Percentiles rank a stretch among this genome's conserved stretches.
phyloP scores from a whole-genome alignment of 2,888 invertebrate genomes.

The Pterobdella sp. region DNA sequence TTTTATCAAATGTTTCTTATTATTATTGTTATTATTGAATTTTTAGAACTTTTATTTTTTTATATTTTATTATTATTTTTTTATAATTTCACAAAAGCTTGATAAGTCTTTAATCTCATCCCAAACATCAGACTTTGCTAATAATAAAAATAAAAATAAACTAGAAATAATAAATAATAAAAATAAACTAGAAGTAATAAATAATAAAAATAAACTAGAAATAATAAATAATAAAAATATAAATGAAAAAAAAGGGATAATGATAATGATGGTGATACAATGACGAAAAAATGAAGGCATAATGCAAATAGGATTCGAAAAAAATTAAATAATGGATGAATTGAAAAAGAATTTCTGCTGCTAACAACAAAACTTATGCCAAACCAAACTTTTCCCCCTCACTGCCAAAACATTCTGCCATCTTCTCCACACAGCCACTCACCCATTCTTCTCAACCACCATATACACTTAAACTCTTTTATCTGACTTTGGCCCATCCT shows the following conservation, averaged over 20 bases:
- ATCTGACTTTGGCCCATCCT: too few relatives aligned
- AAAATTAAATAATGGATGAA: conserved; percentile 5
- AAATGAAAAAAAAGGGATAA: background rate
- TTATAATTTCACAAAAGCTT: too few relatives aligned
- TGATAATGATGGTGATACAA: too few relatives aligned
- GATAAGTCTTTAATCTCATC: too few relatives aligned
- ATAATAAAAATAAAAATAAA: conserved; percentile 11
- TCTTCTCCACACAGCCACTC: background rate
- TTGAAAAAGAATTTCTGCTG: background rate
- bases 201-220: background rate
- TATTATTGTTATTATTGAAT: background rate
- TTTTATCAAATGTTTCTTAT: background rate
- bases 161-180: background rate
- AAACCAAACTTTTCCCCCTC: background rate
- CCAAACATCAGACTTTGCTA: too few relatives aligned
- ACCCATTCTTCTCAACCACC: background rate
- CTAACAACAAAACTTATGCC: background rate
- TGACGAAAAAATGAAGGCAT: background rate
- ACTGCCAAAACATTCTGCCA: too few relatives aligned
- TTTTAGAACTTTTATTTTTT: too few relatives aligned
- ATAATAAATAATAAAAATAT: conserved; percentile 2
- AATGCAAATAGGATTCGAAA: background rate
- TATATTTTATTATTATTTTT: too few relatives aligned
- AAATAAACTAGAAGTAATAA: background rate
- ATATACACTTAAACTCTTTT: background rate